Evolutionary conservation across 1,140 invertebrate genomes (phyloP).

Genomic region (Brachionus sp.): DNA sequence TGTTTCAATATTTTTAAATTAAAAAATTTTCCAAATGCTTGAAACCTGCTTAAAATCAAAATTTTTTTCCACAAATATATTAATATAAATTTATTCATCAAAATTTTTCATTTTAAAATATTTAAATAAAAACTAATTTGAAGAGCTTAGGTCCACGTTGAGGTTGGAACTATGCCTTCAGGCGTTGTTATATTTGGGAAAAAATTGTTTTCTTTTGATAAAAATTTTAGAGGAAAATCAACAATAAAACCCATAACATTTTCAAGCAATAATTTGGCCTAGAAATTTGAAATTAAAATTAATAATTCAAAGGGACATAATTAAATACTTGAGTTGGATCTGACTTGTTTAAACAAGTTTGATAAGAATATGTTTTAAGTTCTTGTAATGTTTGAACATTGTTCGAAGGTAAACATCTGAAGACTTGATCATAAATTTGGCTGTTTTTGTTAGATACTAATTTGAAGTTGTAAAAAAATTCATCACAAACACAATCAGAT

Average conservation of each 20-base stretch:
- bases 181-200: not conserved
- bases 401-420: conserved; percentile 9
- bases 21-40: no score
- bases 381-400: not conserved
- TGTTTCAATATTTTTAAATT: no score
- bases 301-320: not conserved
- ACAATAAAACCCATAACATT: conserved; percentile 3
- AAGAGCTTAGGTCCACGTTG: not conserved
- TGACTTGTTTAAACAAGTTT: not conserved
- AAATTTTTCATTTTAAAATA: no score
- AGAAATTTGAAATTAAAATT: not conserved
- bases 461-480: not conserved
- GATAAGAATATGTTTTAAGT: not conserved
- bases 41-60: no score
- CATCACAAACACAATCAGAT: conserved; percentile 4
- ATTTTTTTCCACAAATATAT: no score
- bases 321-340: conserved; percentile 11
- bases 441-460: conserved; percentile 4
- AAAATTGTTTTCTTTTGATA: not conserved
- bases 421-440: conserved; percentile 10
- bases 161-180: not conserved
- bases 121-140: no score
- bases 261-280: not conserved
- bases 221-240: conserved; percentile 23
- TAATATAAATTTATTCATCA: no score